Conservation (phyloP, 2,797 vertebrate species). For the Toxotes lorentzi region DNA sequence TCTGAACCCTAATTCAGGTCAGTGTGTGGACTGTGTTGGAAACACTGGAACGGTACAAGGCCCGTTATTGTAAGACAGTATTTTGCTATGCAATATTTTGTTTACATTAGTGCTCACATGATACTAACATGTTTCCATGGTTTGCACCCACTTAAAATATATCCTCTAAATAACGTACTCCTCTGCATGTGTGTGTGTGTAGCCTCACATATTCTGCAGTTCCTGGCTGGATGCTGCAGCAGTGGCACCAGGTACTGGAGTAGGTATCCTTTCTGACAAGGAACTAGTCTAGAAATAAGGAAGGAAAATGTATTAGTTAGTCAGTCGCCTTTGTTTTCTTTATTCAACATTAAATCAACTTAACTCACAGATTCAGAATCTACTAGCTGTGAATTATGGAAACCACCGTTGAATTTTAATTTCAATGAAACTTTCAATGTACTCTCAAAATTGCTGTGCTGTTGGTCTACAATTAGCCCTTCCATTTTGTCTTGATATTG, state of each 20-base stretch:
- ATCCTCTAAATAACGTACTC: not conserved
- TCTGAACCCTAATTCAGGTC: no score
- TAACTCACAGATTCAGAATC: not conserved
- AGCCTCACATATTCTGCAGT: slow-evolving; percentile 85
- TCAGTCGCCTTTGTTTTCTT: not conserved
- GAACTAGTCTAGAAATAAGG: slow-evolving; percentile 84
- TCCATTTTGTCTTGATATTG: slow-evolving; percentile 2
- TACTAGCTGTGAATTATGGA: not conserved
- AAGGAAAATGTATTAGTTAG: not conserved
- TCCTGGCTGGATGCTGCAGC: slow-evolving; percentile 77
- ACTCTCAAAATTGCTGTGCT: not conserved
- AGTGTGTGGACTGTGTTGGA: no score
- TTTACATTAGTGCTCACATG: no score
- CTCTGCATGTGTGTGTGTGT: not conserved
- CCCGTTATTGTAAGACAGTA: not conserved
- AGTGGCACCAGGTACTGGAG: slow-evolving; percentile 84
- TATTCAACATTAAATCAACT: not conserved
- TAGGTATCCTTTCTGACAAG: slow-evolving; percentile 88
- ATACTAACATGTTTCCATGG: no score
- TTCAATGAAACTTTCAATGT: not conserved
- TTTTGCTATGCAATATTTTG: not conserved
- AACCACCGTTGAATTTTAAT: not conserved
- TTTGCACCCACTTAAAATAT: no score
- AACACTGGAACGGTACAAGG: not conserved
- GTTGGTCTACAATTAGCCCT: not conserved